Evolutionary conservation across 2,797 vertebrate species (phyloP).

Genomic region (Kryptolebias ocellatus): DNA sequence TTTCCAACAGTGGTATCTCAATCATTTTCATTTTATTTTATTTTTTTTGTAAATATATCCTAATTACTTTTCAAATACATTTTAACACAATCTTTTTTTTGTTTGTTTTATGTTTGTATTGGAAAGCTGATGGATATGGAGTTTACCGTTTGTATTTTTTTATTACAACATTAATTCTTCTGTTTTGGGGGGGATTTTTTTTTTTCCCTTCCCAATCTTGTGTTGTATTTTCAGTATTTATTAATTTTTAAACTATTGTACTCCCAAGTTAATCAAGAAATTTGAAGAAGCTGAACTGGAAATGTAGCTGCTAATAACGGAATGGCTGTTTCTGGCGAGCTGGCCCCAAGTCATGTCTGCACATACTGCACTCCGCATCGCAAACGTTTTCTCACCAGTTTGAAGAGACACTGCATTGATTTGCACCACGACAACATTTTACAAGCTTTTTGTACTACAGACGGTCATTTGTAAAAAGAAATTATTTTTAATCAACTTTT

Average conservation of each 20-base stretch:
- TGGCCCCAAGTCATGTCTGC: conserved; percentile 71
- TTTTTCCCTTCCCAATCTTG: conserved; percentile 24
- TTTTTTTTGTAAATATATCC: conserved; percentile 83
- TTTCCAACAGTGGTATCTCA: conserved; percentile 83
- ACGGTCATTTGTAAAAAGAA: conserved; percentile 81
- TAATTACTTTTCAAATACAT: conserved; percentile 86
- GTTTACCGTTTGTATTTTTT: conserved; percentile 72
- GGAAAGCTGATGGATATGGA: conserved; percentile 46
- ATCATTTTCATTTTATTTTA: conserved; percentile 81
- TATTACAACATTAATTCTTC: conserved; percentile 47
- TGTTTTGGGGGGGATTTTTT: conserved; percentile 18
- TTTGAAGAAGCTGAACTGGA: conserved; percentile 80
- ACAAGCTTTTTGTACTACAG: conserved; percentile 84
- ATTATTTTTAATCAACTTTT: conserved; percentile 78
- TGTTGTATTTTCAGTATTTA: conserved; percentile 75
- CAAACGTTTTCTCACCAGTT: conserved; percentile 62
- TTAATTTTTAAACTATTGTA: conserved; percentile 69
- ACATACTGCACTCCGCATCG: conserved; percentile 68
- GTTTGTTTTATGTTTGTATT: conserved; percentile 52
- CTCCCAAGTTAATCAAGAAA: conserved; percentile 43
- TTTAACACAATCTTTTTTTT: conserved; percentile 79
- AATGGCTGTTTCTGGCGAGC: conserved; percentile 73
- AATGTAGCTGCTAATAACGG: conserved; percentile 82
- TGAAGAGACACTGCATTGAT: conserved; percentile 71
- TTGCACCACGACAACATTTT: conserved; percentile 82